Percentiles rank a stretch among this genome's conserved stretches.
phyloP scores from a whole-genome alignment of 2,888 invertebrate genomes.

The Drosophila macrothrix region DNA sequence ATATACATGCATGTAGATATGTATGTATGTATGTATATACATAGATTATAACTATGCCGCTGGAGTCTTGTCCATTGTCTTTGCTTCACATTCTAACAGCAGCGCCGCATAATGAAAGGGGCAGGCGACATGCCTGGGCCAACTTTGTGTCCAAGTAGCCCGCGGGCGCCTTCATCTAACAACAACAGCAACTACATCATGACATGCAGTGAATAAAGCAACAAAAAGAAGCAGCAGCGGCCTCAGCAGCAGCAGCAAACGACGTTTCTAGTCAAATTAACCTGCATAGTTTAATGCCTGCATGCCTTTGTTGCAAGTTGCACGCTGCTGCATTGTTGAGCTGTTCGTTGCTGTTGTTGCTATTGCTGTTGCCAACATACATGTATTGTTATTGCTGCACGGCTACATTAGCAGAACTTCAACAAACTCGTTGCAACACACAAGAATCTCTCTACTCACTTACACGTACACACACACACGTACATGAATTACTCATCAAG shows the following conservation, averaged over 20 bases:
- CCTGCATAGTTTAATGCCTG: slow-evolving; percentile 74
- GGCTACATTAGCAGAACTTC: slow-evolving; percentile 42
- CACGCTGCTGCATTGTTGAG: slow-evolving; percentile 37
- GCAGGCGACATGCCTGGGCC: slow-evolving; percentile 42
- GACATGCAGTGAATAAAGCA: slow-evolving; percentile 20
- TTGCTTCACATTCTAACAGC: slow-evolving; percentile 59
- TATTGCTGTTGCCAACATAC: slow-evolving; percentile 23
- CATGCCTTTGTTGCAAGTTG: slow-evolving; percentile 48
- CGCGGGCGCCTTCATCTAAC: slow-evolving; percentile 57
- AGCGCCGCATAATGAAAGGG: slow-evolving; percentile 31
- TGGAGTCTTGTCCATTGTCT: slow-evolving; percentile 57
- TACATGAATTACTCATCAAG: slow-evolving; percentile 42
- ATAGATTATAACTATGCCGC: slow-evolving; percentile 39
- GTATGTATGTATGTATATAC: slow-evolving; percentile 4
- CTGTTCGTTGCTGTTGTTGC: slow-evolving; percentile 25
- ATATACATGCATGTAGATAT: not conserved
- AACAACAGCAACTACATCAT: slow-evolving; percentile 23
- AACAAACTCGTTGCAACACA: slow-evolving; percentile 40
- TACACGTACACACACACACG: slow-evolving; percentile 4
- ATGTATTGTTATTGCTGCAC: slow-evolving; percentile 41
- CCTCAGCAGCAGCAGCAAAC: slow-evolving; percentile 34
- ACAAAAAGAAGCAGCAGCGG: slow-evolving; percentile 5
- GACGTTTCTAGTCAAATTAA: slow-evolving; percentile 74
- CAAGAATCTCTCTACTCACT: slow-evolving; percentile 41
- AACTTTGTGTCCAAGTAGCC: slow-evolving; percentile 61